Base-by-base conservation (phyloP, 2,888 invertebrate genomes). In the Phytoseiulus persimilis region DNA sequence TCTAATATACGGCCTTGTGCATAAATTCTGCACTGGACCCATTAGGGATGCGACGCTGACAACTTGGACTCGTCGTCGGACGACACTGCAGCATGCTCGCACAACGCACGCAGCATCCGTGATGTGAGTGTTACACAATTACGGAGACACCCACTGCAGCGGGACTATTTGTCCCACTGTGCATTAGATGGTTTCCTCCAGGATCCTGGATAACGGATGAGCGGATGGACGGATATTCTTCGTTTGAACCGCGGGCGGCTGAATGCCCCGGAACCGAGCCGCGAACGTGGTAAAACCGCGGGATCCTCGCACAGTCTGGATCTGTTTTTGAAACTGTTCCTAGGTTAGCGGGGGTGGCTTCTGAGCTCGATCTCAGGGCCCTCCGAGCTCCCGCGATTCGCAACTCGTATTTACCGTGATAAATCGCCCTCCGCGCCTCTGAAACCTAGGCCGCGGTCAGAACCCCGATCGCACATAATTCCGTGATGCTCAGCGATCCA, bases 1-100 rank as follows among this genome's bases (percentile, higher is more conserved):
- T 65, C 65, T 65, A 65, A 65, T 65, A 65, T 65, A 65, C 65
- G 65, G 65, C 65, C 65, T 65, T 65, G 65, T 65, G 65, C 65
- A 65, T 65, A 65, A 65, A 65, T 65, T 65, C 65, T 65, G 18
- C 65, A 28, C 65, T 65, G 9, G 65, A 65, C 65, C 65, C 65
- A 65, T 65, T 65, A 65, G 18, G 65, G 65, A 65, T 65, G 65
- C 65, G 65, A 65, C 65, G 65, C 65, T 65, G 65, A 65, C 65
- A 65, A 65, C 65, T 65, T 23, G 65, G 65, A 65, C 65, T 65
- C 65, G 65, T 65, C 65, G 65, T 65, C 18, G 65, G 65, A 65
- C 65, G 65, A 65, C 65, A 65, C 65, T 28, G 65, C 65, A 14
- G 65, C 65, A 65, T 46, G 46, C 6, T 46, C 46, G 14, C 46